phyloP scores from a whole-genome alignment of 2,113 vertebrate genomes.

The Chlorodrepanis virens region DNA sequence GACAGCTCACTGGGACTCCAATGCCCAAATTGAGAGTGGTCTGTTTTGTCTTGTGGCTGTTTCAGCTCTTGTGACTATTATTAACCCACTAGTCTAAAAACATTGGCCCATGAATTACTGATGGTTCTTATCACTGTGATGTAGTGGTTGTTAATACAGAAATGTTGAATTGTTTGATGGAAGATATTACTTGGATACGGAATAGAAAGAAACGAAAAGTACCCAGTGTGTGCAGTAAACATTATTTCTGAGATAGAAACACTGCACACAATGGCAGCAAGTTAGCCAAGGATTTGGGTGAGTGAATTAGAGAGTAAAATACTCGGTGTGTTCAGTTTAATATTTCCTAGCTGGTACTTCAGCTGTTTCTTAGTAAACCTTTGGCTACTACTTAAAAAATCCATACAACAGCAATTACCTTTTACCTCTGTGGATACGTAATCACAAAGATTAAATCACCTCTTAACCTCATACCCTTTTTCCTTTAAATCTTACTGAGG shows the following conservation, averaged over 20 bases:
- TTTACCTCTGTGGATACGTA: neutral
- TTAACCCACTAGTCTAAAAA: neutral
- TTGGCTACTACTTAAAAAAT: neutral
- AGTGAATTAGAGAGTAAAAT: neutral
- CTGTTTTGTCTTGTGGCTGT: neutral
- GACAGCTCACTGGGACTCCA: neutral
- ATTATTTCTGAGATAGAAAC: neutral
- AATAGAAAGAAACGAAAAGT: neutral
- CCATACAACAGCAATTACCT: neutral
- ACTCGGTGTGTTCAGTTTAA: neutral
- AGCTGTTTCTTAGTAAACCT: neutral
- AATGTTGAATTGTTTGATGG: neutral
- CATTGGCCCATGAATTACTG: neutral
- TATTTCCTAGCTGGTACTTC: neutral
- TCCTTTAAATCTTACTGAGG: neutral
- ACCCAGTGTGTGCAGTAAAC: neutral
- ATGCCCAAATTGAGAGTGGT: accelerated
- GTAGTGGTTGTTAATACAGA: neutral
- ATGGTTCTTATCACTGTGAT: neutral
- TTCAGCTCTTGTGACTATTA: neutral
- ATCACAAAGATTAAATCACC: neutral
- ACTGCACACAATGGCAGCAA: neutral
- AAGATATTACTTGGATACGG: neutral
- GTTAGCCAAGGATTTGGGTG: neutral
- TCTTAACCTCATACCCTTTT: neutral